Percentiles rank a stretch among this genome's conserved stretches.
These are phyloP conservation scores for Harpegnathos saltator DNA, from an alignment of 1,140 invertebrate genomes.

Conservation along the genomic window DNA sequence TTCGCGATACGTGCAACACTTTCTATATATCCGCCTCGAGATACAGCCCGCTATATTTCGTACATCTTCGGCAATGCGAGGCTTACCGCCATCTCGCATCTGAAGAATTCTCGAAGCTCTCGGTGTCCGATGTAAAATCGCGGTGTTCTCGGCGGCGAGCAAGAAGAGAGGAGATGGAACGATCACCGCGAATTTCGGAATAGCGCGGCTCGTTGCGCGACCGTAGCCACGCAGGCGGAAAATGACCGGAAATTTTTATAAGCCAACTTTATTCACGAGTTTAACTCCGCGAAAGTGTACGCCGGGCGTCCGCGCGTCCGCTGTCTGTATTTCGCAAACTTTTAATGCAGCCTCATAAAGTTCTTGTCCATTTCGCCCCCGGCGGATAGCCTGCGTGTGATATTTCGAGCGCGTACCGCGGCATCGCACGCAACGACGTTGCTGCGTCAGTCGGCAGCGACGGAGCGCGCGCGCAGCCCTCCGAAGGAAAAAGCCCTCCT, in stretches of 20 bases:
- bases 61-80: constrained; percentile 35
- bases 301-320: not conserved
- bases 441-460: too few relatives aligned
- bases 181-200: constrained; percentile 18
- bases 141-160: not conserved
- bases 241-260: constrained; percentile 48
- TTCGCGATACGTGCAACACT: not conserved
- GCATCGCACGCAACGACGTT: not conserved
- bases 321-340: constrained; percentile 24
- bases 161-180: too few relatives aligned
- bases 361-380: constrained; percentile 21
- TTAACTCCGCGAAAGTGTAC: constrained; percentile 31
- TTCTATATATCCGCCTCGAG: constrained; percentile 15
- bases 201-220: not conserved
- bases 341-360: constrained; percentile 39
- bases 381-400: not conserved
- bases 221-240: constrained; percentile 1
- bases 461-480: too few relatives aligned
- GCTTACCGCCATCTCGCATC: constrained; percentile 36
- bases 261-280: constrained; percentile 35
- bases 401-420: constrained; percentile 1
- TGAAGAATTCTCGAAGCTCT: constrained; percentile 38
- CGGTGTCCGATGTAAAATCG: not conserved
- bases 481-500: too few relatives aligned
- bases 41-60: constrained; percentile 16